Conservation (phyloP, 2,888 invertebrate genomes). For the Nemotelus pantherinus region DNA sequence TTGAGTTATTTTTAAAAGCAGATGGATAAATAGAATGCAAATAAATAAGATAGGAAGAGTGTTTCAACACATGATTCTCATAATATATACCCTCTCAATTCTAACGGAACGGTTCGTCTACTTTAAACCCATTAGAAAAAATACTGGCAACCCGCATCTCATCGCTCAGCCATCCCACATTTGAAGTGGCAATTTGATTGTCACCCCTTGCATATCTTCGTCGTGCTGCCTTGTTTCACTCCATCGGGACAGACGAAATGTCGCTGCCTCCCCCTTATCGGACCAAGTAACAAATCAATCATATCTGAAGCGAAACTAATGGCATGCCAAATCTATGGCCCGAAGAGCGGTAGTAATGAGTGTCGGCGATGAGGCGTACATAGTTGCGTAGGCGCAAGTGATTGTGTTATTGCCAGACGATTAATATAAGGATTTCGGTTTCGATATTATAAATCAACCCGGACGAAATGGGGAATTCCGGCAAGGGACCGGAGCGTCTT, state of each 20-base stretch:
- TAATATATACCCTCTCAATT: too few species aligned
- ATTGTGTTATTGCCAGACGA: slow-evolving; percentile 38
- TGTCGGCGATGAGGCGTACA: slow-evolving; percentile 1
- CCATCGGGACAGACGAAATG: neutral
- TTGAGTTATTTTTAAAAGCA: too few species aligned
- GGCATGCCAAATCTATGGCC: slow-evolving; percentile 43
- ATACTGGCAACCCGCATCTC: too few species aligned
- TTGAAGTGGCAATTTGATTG: slow-evolving; percentile 31
- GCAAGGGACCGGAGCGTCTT: neutral
- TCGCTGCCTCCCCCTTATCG: slow-evolving; percentile 7
- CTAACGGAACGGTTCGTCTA: too few species aligned
- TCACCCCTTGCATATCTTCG: neutral
- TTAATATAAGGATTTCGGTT: slow-evolving; percentile 38
- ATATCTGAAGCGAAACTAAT: slow-evolving; percentile 50
- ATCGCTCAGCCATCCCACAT: slow-evolving; percentile 18
- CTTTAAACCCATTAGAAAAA: too few species aligned
- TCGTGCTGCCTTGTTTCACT: slow-evolving; percentile 9
- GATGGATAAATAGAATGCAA: too few species aligned
- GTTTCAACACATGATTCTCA: too few species aligned
- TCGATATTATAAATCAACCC: slow-evolving; percentile 30
- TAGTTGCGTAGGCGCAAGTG: slow-evolving; percentile 13
- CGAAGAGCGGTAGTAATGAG: slow-evolving; percentile 34
- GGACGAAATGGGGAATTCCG: neutral
- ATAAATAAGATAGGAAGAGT: too few species aligned
- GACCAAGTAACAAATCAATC: slow-evolving; percentile 50